Base-by-base conservation (phyloP, 2,797 vertebrate genomes). In the Orientallactaga sibirica region DNA sequence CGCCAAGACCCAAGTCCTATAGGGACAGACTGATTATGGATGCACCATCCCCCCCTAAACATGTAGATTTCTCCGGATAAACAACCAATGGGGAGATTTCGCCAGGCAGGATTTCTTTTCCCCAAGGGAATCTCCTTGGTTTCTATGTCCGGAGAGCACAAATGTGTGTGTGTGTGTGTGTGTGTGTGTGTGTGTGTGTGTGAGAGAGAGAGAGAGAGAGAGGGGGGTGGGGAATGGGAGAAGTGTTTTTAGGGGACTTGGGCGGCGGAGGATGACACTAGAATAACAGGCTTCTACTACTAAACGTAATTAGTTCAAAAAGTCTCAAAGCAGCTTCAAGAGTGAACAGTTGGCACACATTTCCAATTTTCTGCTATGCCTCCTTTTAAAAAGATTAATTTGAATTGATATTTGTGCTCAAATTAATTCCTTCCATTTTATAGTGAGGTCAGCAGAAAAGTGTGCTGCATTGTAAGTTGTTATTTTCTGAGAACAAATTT, bases 1-100 rank as follows among this genome's bases (percentile, higher is more conserved):
- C 99, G 98, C 97, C 98, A 96, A 97, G 98, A 87, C 96, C 93
- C 94, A 82, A 98, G 97, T 98, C 98, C 98, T 96, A 97, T 96
- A 97, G 98, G 94, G 97, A 97, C 96, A 86, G 98, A 97, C 98
- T 97, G 98, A 98, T 98, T 97, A 92, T 93, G 95, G 98, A 98
- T 97, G 97, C 98, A 96, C 97, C 94, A 85, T 95, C 96, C 98
- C 97, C 97, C 96, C 95, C 67, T 12, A 88, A 96, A 96, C 94
- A 95, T 96, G 96, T 96, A 97, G 96, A 96, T 96, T 94, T 97
- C 96, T 93, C 97, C 89, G 86, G 70, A 97, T 94, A 96, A 97
- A 97, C 96, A 96, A 95, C 97, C 98, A 98, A 98, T 97, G 79
- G 96, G 97, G 97, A 98, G 96, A 95, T 87, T 94, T 95, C 24